Conservation (phyloP, 2,797 vertebrate species). For the Acanthurus leucopareius region DNA sequence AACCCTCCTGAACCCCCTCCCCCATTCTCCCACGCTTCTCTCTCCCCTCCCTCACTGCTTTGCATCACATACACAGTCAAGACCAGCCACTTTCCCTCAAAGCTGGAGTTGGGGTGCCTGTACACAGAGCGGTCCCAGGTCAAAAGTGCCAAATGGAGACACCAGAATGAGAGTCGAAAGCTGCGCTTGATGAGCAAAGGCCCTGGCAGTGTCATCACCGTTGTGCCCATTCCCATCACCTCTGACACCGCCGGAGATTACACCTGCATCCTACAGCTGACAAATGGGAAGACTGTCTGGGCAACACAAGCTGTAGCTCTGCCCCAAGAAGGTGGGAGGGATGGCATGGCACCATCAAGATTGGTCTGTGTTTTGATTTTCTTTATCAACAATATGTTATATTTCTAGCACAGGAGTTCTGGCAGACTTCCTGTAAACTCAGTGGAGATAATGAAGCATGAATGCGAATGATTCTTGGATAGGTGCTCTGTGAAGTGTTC, state of each 20-base stretch:
- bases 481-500: constrained; percentile 54
- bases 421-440: constrained; percentile 56
- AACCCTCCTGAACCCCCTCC: constrained; percentile 10
- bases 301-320: constrained; percentile 56
- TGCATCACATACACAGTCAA: constrained; percentile 65
- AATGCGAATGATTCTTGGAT: constrained; percentile 52
- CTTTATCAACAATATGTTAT: constrained; percentile 22
- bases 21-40: neutral
- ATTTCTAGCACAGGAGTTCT: constrained; percentile 21
- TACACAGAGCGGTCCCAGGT: constrained; percentile 74
- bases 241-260: constrained; percentile 80
- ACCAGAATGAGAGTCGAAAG: constrained; percentile 63
- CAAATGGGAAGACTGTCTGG: constrained; percentile 69
- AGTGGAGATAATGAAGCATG: constrained; percentile 59
- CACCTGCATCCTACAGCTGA: constrained; percentile 80
- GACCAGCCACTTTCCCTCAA: neutral
- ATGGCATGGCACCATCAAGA: constrained; percentile 13
- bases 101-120: constrained; percentile 73
- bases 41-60: neutral
- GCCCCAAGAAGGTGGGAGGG: constrained; percentile 52
- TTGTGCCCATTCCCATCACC: constrained; percentile 74
- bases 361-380: constrained; percentile 34
- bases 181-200: constrained; percentile 5
- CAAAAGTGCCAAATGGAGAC: constrained; percentile 63
- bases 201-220: constrained; percentile 62